phyloP scores from a whole-genome alignment of 2,113 vertebrate species.

The Nansenia antarctica region DNA sequence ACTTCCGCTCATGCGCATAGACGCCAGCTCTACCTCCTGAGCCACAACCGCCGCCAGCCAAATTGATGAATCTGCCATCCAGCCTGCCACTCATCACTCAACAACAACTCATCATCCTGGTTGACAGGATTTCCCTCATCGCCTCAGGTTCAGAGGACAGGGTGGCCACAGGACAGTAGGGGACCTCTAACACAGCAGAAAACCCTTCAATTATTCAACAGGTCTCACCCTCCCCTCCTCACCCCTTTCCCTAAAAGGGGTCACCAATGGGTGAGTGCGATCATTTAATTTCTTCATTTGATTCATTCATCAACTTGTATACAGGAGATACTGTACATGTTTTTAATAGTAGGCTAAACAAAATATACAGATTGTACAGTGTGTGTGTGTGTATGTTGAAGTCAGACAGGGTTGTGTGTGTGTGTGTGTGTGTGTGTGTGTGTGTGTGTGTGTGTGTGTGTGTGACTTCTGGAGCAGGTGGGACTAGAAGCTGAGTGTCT shows the following conservation, averaged over 20 bases:
- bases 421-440: neutral
- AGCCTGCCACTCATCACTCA: constrained; percentile 26
- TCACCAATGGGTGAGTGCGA: constrained; percentile 15
- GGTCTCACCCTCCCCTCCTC: constrained; percentile 18
- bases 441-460: constrained; percentile 8
- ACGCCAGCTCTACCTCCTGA: no score
- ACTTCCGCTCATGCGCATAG: no score
- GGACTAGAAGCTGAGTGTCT: constrained; percentile 53
- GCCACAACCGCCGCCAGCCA: no score
- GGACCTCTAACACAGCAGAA: constrained; percentile 50
- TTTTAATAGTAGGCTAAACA: no score
- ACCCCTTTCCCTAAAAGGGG: constrained; percentile 42
- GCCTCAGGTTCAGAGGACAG: constrained; percentile 36
- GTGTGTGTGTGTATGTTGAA: neutral
- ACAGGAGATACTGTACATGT: no score
- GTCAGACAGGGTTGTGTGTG: neutral
- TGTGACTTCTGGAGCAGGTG: constrained; percentile 51
- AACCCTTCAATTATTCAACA: constrained; percentile 61
- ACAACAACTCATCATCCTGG: constrained; percentile 22
- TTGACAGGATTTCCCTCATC: constrained; percentile 53
- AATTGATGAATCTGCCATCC: neutral
- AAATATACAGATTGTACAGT: no score
- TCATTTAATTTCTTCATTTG: no score
- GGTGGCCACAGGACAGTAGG: constrained; percentile 48
- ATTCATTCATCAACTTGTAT: no score